Percentiles rank a stretch among this genome's conserved stretches.
Evolutionary conservation across 1,140 invertebrate species (phyloP).

Genomic region (Hyles euphorbiae): DNA sequence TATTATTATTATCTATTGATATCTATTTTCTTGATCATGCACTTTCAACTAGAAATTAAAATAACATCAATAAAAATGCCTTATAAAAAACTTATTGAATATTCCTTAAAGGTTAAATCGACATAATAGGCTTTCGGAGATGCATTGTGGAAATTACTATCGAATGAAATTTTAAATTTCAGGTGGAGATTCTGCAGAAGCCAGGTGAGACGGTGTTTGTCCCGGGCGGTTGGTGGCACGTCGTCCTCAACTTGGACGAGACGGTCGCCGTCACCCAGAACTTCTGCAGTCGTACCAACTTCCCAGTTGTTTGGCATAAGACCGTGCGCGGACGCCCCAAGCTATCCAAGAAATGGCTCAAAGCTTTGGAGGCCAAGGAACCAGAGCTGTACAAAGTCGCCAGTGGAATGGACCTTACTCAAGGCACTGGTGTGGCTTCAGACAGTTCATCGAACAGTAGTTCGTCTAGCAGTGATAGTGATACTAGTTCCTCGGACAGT

Average conservation of each 20-base stretch:
- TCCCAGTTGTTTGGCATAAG: constrained; percentile 98
- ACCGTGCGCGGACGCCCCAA: constrained; percentile 96
- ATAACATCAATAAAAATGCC: no score
- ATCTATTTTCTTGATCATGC: no score
- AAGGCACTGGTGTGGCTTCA: constrained; percentile 93
- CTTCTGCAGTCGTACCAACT: constrained; percentile 97
- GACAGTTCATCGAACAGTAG: constrained; percentile 95
- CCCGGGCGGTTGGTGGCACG: constrained; percentile 99
- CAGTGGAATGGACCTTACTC: constrained; percentile 89
- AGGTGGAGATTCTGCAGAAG: constrained; percentile 96
- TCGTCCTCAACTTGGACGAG: constrained; percentile 96
- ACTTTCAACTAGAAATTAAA: no score
- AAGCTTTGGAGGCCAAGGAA: constrained; percentile 83
- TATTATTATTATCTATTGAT: no score
- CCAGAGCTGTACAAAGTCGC: constrained; percentile 90
- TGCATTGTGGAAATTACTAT: not conserved
- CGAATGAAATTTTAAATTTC: constrained; percentile 23
- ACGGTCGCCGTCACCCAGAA: constrained; percentile 99
- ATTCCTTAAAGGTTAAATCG: no score
- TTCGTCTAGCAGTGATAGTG: constrained; percentile 85
- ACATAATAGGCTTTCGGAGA: not conserved
- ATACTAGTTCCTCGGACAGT: constrained; percentile 78
- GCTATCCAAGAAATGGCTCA: constrained; percentile 91
- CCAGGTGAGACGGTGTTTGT: constrained; percentile 99
- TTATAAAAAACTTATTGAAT: no score